Evolutionary conservation across 2,113 vertebrate genomes (phyloP), one percentile per base, ranked within the genome.

Genomic region (Neogobius melanostomus): DNA sequence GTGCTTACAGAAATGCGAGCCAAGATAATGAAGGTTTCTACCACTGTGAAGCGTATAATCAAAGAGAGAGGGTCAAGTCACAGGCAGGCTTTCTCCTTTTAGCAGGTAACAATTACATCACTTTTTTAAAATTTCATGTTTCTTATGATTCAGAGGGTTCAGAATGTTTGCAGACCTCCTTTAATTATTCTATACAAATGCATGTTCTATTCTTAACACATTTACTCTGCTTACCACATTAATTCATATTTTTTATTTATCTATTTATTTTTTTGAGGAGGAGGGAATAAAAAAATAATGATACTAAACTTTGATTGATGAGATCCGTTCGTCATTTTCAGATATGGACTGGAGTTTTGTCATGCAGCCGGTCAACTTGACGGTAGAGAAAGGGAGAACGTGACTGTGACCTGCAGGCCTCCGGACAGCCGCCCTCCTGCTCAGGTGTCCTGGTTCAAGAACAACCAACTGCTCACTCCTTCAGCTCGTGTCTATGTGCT

Each of bases 321-420:
- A 11, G 7, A 21, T 54, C 7, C 17, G 0, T 3, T 10, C 52
- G 9, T 17, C 16, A 44, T 65, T 82, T 52, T 21, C 80, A 94
- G 93, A 88, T 49, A 92, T 92, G 90, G 90, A 79, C 36, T 91
- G 92, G 93, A 85, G 42, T 21, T 94, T 93, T 48, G 68, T 82
- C 52, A 76, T 82, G 72, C 86, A 93, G 64, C 91, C 91, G 15
- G n/a, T 12, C 48, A 87, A 92, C 74, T 17, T 75, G 65, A 91
- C 82, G 0, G 92, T 82, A 17, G 88, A 8, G 71, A 85, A 52
- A 7, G 89, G 11, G 76, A 88, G 11, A 85, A 89, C 1, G 75
- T 82, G 0, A 91, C 87, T 3, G 47, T 94, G 45, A 54, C 68
- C 64, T 94, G 93, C 76, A 84, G 87, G 51, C 87, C 92, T 57